Conservation (phyloP, 1,140 invertebrate genomes). For the Bombus waltoni region DNA sequence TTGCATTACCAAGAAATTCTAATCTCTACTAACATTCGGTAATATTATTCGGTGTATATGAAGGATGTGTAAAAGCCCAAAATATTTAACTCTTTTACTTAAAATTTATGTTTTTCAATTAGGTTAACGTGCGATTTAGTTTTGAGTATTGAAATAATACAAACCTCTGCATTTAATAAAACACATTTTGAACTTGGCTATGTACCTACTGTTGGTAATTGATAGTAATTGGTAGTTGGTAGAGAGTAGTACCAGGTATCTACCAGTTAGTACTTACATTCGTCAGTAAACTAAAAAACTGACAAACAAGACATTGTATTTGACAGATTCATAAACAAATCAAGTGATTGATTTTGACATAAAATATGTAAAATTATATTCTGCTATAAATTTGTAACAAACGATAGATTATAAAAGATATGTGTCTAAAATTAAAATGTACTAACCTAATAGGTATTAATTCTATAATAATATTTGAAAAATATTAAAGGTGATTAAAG, state of each 20-base stretch:
- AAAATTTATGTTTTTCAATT: not conserved
- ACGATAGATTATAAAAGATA: not conserved
- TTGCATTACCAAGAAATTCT: conserved; percentile 64
- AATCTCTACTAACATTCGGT: conserved; percentile 64
- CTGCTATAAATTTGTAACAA: not conserved
- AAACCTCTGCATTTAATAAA: too few species aligned
- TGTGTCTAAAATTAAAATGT: not conserved
- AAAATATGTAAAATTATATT: not conserved
- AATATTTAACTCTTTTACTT: not conserved
- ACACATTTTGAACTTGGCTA: too few species aligned
- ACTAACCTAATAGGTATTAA: not conserved
- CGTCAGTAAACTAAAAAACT: not conserved
- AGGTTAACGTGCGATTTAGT: not conserved
- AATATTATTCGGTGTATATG: conserved; percentile 33
- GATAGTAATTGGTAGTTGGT: too few species aligned
- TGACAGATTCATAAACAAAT: not conserved
- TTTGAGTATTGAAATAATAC: too few species aligned
- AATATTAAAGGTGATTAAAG: not conserved
- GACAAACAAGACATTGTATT: not conserved
- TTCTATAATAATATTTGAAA: not conserved
- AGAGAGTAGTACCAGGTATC: too few species aligned
- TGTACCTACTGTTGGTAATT: too few species aligned
- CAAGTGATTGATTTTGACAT: not conserved
- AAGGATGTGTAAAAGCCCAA: conserved; percentile 57
- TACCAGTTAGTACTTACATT: too few species aligned